Conservation (phyloP, 2,888 invertebrate species). For the Drepana falcataria region DNA sequence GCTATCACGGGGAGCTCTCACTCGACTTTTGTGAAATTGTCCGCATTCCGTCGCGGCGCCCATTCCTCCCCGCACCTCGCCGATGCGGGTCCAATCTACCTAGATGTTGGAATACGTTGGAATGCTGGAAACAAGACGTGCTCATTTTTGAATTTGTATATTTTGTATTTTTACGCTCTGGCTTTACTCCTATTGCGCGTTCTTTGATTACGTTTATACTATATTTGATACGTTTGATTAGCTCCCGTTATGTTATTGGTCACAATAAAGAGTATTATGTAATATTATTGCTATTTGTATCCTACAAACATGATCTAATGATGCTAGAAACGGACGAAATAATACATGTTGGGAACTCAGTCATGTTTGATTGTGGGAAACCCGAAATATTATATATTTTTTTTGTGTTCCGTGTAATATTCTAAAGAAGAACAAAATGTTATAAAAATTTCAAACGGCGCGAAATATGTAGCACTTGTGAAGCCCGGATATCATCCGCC, state of each 20-base stretch:
- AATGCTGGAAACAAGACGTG: slow-evolving; percentile 40
- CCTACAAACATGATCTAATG: too few species aligned
- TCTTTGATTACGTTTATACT: background rate
- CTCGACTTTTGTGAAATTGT: slow-evolving; percentile 65
- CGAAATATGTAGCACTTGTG: background rate
- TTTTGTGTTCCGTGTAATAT: background rate
- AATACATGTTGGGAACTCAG: background rate
- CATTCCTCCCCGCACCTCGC: slow-evolving; percentile 57
- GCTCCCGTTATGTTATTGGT: background rate
- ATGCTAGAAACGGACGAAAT: too few species aligned
- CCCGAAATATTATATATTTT: too few species aligned
- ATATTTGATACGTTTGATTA: background rate
- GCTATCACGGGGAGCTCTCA: slow-evolving; percentile 60
- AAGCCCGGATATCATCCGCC: slow-evolving; percentile 28
- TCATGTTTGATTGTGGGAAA: too few species aligned
- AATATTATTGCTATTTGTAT: too few species aligned
- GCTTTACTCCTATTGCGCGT: slow-evolving; percentile 23
- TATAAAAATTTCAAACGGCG: background rate
- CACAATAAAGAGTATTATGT: background rate
- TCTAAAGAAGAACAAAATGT: background rate
- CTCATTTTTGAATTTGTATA: slow-evolving; percentile 36
- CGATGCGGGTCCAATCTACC: slow-evolving; percentile 41
- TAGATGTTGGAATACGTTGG: slow-evolving; percentile 27
- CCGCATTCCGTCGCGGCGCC: slow-evolving; percentile 55
- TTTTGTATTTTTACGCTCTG: slow-evolving; percentile 35